A percentile compares a stretch with the other conserved stretches of the same genome.
Conservation (phyloP, 2,797 vertebrate genomes). For the Alca torda region DNA sequence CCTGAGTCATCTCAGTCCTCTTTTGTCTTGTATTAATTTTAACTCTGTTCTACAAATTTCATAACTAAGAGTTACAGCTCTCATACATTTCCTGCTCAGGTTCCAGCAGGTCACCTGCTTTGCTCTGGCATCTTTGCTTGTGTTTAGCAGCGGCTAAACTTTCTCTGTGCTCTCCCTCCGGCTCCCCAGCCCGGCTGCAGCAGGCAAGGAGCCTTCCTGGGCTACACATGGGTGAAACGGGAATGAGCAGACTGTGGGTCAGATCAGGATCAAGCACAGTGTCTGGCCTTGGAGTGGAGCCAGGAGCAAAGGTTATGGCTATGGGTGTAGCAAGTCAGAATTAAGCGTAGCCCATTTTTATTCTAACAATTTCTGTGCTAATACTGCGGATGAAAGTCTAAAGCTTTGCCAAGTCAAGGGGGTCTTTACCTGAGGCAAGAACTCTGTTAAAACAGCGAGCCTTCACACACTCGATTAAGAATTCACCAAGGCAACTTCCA, state of each 20-base stretch:
- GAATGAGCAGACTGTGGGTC: rapidly evolving
- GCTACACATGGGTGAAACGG: rapidly evolving
- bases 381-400: not conserved
- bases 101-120: not conserved
- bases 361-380: not conserved
- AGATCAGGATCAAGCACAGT: rapidly evolving
- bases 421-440: not conserved
- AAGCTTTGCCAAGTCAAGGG: not conserved
- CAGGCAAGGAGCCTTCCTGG: not conserved
- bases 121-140: not conserved
- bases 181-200: not conserved
- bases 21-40: not conserved
- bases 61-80: not conserved
- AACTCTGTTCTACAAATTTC: not conserved
- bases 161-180: not conserved
- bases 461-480: not conserved
- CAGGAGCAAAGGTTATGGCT: not conserved
- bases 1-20: not conserved
- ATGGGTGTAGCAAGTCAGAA: not conserved
- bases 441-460: not conserved
- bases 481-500: not conserved
- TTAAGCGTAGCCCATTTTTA: not conserved
- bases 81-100: not conserved
- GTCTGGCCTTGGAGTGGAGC: not conserved
- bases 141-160: not conserved